Conservation (phyloP, 2,113 vertebrate species). For the Zapornia atra region DNA sequence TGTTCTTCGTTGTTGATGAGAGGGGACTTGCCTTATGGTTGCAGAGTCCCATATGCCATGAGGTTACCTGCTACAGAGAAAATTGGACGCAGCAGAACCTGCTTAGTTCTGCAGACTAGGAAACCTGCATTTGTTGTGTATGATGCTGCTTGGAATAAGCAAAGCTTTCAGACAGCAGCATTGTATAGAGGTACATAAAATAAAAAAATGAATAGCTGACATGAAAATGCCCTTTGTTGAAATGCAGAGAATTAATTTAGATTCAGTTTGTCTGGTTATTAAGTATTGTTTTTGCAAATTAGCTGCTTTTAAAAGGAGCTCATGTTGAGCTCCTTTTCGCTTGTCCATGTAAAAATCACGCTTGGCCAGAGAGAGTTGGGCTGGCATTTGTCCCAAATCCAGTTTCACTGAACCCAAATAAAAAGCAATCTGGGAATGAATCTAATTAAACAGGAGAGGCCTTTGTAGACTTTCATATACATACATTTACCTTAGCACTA, state of each 20-base stretch:
- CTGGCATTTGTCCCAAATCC: background rate
- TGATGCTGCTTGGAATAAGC: background rate
- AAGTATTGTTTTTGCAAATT: background rate
- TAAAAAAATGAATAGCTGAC: background rate
- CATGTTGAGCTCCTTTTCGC: background rate
- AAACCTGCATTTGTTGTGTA: background rate
- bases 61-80: background rate
- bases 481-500: background rate
- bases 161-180: background rate
- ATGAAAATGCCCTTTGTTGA: background rate
- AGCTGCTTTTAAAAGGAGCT: background rate
- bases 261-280: background rate
- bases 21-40: background rate
- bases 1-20: background rate
- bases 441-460: background rate
- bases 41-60: background rate
- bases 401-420: background rate
- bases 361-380: background rate
- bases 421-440: background rate
- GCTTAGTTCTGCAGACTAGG: background rate
- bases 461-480: background rate
- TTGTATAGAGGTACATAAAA: background rate
- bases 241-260: background rate
- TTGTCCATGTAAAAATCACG: background rate
- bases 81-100: background rate